These are phyloP conservation scores for Antitype chi DNA, from an alignment of 2,888 invertebrate genomes.

Conservation along the genomic window DNA sequence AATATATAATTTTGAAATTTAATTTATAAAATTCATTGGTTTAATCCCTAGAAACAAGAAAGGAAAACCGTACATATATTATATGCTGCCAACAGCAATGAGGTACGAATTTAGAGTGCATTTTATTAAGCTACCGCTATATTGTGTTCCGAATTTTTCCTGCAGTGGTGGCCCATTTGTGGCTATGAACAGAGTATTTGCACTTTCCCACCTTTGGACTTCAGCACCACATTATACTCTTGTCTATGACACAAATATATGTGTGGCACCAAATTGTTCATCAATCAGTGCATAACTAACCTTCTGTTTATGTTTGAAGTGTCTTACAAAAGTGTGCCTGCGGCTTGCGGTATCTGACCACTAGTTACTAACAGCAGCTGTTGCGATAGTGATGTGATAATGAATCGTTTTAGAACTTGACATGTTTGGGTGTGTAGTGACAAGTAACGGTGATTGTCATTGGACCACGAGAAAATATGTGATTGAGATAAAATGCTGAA, in stretches of 20 bases:
- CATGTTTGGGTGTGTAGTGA: slow-evolving; percentile 10
- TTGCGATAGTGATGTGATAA: slow-evolving; percentile 38
- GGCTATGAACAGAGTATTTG: not conserved
- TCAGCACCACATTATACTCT: not conserved
- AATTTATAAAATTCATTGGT: not conserved
- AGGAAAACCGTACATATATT: not conserved
- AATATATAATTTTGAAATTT: not conserved
- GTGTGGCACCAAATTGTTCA: too few species aligned
- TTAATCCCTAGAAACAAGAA: not conserved
- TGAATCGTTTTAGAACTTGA: slow-evolving; percentile 37
- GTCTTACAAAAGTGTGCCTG: slow-evolving; percentile 36
- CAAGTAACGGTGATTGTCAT: slow-evolving; percentile 27
- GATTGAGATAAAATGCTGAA: not conserved
- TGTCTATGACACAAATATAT: not conserved
- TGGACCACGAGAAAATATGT: not conserved
- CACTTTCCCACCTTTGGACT: too few species aligned
- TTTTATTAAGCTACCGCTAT: not conserved
- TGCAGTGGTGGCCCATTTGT: not conserved
- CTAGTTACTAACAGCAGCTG: slow-evolving; percentile 32
- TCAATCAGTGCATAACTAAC: not conserved
- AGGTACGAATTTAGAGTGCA: not conserved
- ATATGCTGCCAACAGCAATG: not conserved
- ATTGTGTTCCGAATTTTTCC: not conserved
- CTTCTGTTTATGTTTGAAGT: not conserved
- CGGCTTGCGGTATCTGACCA: slow-evolving; percentile 28